Base-by-base conservation (phyloP, 2,888 invertebrate species). In the Apocheima hispidaria region DNA sequence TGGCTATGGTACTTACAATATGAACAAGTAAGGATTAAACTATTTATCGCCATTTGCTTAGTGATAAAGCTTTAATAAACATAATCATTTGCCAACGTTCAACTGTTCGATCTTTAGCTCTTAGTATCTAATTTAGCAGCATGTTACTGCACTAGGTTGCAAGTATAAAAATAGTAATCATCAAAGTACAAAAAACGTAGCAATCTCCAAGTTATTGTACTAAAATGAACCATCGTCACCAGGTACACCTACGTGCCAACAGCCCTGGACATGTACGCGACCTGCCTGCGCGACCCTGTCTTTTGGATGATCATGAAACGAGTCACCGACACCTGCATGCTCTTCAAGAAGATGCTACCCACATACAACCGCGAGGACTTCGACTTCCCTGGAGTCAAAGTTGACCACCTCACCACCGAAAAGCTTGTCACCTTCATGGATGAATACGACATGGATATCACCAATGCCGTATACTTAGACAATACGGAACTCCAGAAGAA, bases 371-470 rank as follows among this genome's bases (percentile, higher is more conserved):
- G 86, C 54, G 92, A 94, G 0, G 94, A 95, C 71, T 83, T 95
- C 41, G 80, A 85, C 68, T 95, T 94, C 89, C 92, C 94, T n/a
- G 95, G 95, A 21, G 93, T 96, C 43, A 94, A 94, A 70, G 88
- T 96, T 61, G 94, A 95, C 60, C 87, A 84, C 35, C 84, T 96
- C 10, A 87, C 90, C n/a, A 93, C 95, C 49, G 95, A 95, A 78
- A 94, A 94, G 63, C 88, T 96, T 14, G 87, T 93, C 60, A 96
- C 96, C 50, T 96, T 94, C 85, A 95, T 96, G 84, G 96, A 96
- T 67, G 93, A 94, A 70, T 95, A 94, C 77, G 95, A 96, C 72
- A 73, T 95, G 30, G 94, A 95, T 75, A 94, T 95, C 66, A 94
- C 94, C 76, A 95, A 95, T 75, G 94, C 94, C 60, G 74, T 95